phyloP scores from a whole-genome alignment of 2,113 vertebrate species.

The Elanus axillaris region DNA sequence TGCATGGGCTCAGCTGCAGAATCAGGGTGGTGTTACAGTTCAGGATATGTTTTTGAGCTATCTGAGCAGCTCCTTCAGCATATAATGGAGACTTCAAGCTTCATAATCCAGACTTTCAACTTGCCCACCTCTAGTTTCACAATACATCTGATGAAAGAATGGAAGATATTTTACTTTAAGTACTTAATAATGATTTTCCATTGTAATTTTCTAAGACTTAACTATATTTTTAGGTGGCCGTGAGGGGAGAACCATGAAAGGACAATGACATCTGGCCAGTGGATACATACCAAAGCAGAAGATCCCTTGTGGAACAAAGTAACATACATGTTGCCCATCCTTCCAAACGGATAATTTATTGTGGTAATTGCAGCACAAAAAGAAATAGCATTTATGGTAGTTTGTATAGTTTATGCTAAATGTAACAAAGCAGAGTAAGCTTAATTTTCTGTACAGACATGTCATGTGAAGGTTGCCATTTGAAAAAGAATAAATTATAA shows the following conservation, averaged over 20 bases:
- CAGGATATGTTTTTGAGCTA: not conserved
- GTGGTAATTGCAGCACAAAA: not conserved
- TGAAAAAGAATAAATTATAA: not conserved
- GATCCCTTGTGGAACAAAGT: constrained; percentile 58
- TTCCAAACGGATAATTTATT: constrained; percentile 19
- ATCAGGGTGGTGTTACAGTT: not conserved
- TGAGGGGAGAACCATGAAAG: constrained; percentile 20
- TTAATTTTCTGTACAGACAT: not conserved
- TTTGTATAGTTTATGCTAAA: not conserved
- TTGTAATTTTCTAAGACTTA: not conserved
- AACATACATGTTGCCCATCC: not conserved
- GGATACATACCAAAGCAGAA: constrained; percentile 40
- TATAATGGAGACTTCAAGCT: not conserved
- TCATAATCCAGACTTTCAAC: not conserved
- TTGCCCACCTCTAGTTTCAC: not conserved
- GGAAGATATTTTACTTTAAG: not conserved
- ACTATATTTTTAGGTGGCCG: not conserved
- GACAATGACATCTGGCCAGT: not conserved
- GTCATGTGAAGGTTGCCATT: not conserved
- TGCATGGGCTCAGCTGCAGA: not conserved
- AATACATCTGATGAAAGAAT: not conserved
- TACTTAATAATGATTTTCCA: not conserved
- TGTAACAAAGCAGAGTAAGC: not conserved
- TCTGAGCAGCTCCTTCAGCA: not conserved
- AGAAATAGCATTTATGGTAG: not conserved